Conservation (phyloP, 2,888 invertebrate species). For the Cryptophagus acutangulus region DNA sequence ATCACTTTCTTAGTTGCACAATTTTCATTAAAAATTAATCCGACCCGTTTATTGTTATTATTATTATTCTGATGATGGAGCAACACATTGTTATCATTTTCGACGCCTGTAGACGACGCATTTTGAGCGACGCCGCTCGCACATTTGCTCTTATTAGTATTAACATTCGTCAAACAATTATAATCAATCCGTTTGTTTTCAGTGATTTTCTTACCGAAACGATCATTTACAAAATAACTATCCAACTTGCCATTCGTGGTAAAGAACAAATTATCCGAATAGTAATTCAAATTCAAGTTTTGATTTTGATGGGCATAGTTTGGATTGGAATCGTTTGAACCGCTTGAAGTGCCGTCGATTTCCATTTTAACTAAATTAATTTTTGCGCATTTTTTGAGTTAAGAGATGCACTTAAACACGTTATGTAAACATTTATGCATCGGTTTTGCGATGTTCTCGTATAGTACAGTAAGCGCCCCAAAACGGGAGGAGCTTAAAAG, state of each 20-base stretch:
- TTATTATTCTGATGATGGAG: no score
- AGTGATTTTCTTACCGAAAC: conserved; percentile 25
- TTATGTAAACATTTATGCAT: no score
- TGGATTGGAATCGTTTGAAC: conserved; percentile 40
- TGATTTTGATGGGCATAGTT: background rate
- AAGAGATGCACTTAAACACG: no score
- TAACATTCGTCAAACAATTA: conserved; percentile 11
- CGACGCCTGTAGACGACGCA: background rate
- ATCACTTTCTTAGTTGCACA: background rate
- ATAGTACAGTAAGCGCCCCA: no score
- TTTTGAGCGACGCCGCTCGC: background rate
- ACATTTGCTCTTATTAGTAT: conserved; percentile 12
- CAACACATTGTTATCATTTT: background rate
- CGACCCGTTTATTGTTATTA: no score
- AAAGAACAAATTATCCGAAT: conserved; percentile 39
- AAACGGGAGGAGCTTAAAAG: no score
- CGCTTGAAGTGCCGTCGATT: conserved; percentile 35
- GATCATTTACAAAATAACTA: conserved; percentile 16
- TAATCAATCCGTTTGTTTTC: conserved; percentile 30
- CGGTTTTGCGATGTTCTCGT: no score
- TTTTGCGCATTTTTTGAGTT: no score
- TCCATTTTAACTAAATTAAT: no score
- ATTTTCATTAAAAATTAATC: background rate
- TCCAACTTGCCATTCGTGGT: conserved; percentile 16
- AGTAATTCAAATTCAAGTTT: conserved; percentile 35